These are phyloP conservation scores for Drosophila silvestris DNA, from an alignment of 2,888 invertebrate genomes.

Conservation along the genomic window DNA sequence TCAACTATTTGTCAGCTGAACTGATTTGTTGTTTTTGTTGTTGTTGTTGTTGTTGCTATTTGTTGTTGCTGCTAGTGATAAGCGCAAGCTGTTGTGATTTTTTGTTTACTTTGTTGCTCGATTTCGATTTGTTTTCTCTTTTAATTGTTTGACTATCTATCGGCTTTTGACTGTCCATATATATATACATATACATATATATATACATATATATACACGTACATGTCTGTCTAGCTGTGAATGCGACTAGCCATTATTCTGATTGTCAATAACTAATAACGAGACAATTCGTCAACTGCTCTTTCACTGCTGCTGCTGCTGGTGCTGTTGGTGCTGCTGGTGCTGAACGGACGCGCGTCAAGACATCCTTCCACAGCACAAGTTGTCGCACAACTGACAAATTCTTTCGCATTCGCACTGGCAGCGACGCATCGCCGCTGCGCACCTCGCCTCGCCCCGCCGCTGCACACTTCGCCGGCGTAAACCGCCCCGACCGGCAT, in stretches of 20 bases:
- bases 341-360: conserved; percentile 84
- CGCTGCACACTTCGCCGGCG: conserved; percentile 3
- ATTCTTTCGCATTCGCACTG: conserved; percentile 74
- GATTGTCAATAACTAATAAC: conserved; percentile 52
- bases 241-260: conserved; percentile 34
- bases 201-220: not conserved
- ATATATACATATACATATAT: conserved; percentile 2
- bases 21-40: conserved; percentile 16
- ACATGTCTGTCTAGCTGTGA: conserved; percentile 17
- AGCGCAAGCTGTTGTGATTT: conserved; percentile 49
- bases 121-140: conserved; percentile 33
- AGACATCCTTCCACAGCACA: conserved; percentile 86
- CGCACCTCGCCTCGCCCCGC: conserved; percentile 18
- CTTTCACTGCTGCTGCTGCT: conserved; percentile 32
- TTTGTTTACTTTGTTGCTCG: conserved; percentile 38
- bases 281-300: conserved; percentile 22
- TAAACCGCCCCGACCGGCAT: conserved; percentile 49
- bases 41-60: conserved; percentile 15
- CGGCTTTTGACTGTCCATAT: not conserved
- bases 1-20: conserved; percentile 27
- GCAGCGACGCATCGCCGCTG: conserved; percentile 28
- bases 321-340: conserved; percentile 22
- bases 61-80: conserved; percentile 43
- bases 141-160: conserved; percentile 25
- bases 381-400: conserved; percentile 88